Evolutionary conservation across 2,797 vertebrate genomes (phyloP), one percentile per base, ranked within the genome.

Genomic region (Apogon talboti): DNA sequence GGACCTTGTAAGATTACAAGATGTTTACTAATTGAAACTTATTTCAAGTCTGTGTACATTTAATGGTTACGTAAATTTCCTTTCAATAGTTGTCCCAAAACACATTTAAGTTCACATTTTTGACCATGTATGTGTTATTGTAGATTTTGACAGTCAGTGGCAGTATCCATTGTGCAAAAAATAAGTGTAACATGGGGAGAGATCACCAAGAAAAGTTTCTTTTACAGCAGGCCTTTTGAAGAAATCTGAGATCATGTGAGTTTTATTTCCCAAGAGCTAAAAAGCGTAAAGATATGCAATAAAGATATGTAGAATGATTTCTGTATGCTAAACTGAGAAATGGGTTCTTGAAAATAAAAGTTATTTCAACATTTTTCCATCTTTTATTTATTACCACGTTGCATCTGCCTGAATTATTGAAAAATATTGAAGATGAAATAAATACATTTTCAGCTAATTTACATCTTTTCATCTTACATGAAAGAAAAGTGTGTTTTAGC

Each of bases 91-190:
- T 3, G 15, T 42, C 11, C 55, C 4, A 28, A 0, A 50, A 43
- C 18, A 47, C 11, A 15, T 30, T 38, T 42, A 6, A 59, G 37
- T 59, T 59, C 48, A 30, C 11, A 37, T 42, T 46, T 16, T 72
- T 53, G 19, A 40, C 2, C n/a, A 16, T 7, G 18, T 64, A 14
- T 73, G 46, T 49, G 24, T 12, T 49, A 11, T n/a, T 38, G 44
- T 1, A 21, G 13, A 35, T 55, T 52, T 71, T 33, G 12, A 16
- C 6, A 47, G 47, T 2, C 15, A 49, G 9, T 21, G 11, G 11
- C 16, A 15, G 3, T 1, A n/a, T 6, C 53, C 51, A 4, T 11
- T 48, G 40, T 55, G 33, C n/a, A 21, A 53, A 43, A 66, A 42
- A 21, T 21, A 15, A 30, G 28, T 30, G 2, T 30, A 30, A 30